Conservation (phyloP, 1,140 invertebrate species). For the Aphelenchoides avenae region DNA sequence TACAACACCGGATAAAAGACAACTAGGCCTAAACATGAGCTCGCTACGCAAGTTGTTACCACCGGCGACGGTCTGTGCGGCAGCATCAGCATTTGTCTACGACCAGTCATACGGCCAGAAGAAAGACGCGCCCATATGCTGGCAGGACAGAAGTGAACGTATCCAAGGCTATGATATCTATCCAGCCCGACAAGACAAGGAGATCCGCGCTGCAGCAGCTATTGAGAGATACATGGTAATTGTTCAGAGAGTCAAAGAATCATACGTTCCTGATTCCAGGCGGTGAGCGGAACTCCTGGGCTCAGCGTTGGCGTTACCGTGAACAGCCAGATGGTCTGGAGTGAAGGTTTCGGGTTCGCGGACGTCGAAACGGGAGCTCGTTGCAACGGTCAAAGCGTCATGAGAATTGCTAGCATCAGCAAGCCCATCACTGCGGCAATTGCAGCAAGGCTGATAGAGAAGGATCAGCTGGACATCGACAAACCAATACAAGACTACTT, state of each 20-base stretch:
- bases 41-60: too few relatives aligned
- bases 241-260: slow-evolving; percentile 10
- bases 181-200: neutral
- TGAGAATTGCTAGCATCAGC: slow-evolving; percentile 69
- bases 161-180: too few relatives aligned
- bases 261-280: slow-evolving; percentile 8
- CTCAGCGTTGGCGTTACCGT: slow-evolving; percentile 65
- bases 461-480: slow-evolving; percentile 66
- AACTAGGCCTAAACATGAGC: too few relatives aligned
- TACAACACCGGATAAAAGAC: too few relatives aligned
- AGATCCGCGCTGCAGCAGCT: slow-evolving; percentile 3
- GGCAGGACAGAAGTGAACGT: too few relatives aligned
- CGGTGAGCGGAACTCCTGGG: slow-evolving; percentile 63
- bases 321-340: slow-evolving; percentile 64
- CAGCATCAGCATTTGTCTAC: too few relatives aligned
- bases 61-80: too few relatives aligned
- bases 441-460: slow-evolving; percentile 65
- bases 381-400: slow-evolving; percentile 64
- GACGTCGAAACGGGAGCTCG: slow-evolving; percentile 66
- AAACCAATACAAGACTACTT: too few relatives aligned
- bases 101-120: too few relatives aligned
- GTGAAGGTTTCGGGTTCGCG: slow-evolving; percentile 65
- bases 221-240: slow-evolving; percentile 4
- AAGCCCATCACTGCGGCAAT: slow-evolving; percentile 66
- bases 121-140: too few relatives aligned